Evolutionary conservation across 1,140 invertebrate genomes (phyloP), one percentile per base, ranked within the genome.

Genomic region (Eupeodes corollae): DNA sequence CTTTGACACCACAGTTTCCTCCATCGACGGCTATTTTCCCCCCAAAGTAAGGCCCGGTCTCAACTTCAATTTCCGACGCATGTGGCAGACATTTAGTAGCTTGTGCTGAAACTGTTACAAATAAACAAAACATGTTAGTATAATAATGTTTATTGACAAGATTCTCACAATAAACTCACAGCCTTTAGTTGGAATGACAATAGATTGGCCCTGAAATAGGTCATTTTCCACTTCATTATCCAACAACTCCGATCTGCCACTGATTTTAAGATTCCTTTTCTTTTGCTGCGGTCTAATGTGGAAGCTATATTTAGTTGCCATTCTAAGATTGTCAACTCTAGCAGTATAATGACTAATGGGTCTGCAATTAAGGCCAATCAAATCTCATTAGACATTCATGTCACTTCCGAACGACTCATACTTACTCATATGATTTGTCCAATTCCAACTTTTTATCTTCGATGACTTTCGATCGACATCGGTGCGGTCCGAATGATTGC

Each of bases 271-370:
- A 54, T 56, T 42, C 56, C 58, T 47, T 38, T 53, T 52, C 26
- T 51, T 56, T 6, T 63, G 53, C 12, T 53, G 55, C 0, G 79
- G 76, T 15, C 73, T 69, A 14, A 88, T 80, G 68, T 83, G 78
- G 53, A 88, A 82, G 10, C 82, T 82, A 59, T 88, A 88, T 35
- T 81, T 85, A 14, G 84, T 86, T 15, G 83, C 77, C 83, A 86
- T 86, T 12, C 80, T 68, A 32, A 84, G 64, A 42, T 80, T 80
- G 12, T 72, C 73, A 35, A 84, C 74, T 9, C 75, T 72, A 0
- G 76, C 70, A 2, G 70, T 70, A 58, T 75, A 82, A 32, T 61
- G 58, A 1, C 55, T 61, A 9, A 61, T 50, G 16, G 56, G 56
- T 35, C 38, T 43, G 26, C 59, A 26, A 26, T 26, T 26, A 26